Percentiles rank a stretch among this genome's conserved stretches.
Evolutionary conservation across 2,888 invertebrate species (phyloP).

Genomic region (Amphipoea oculea): DNA sequence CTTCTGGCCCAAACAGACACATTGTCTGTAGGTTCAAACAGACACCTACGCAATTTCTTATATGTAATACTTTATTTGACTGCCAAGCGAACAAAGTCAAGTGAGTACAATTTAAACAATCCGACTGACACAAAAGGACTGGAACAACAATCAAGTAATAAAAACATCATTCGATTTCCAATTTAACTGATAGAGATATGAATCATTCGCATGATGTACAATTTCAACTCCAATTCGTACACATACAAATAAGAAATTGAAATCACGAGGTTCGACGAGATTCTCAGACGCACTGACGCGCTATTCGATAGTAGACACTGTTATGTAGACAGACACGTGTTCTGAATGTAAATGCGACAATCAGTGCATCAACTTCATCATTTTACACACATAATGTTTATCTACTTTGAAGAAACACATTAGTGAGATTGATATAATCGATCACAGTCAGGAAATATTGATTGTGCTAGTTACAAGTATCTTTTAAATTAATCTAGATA

Average conservation of each 20-base stretch:
- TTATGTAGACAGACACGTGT: constrained; percentile 53
- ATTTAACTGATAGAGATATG: constrained; percentile 56
- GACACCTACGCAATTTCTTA: background rate
- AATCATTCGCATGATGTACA: constrained; percentile 55
- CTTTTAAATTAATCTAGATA: constrained; percentile 55
- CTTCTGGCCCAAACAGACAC: constrained; percentile 1
- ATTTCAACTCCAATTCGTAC: constrained; percentile 51
- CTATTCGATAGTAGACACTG: constrained; percentile 56
- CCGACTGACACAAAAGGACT: constrained; percentile 38
- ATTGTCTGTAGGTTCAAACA: background rate
- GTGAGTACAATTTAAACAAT: constrained; percentile 51
- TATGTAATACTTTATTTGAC: constrained; percentile 27
- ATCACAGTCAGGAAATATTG: constrained; percentile 53
- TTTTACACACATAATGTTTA: constrained; percentile 68
- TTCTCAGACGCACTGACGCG: constrained; percentile 67
- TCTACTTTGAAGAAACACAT: constrained; percentile 44
- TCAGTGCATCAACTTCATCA: constrained; percentile 58
- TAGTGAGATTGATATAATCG: constrained; percentile 43
- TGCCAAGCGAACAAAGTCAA: constrained; percentile 17
- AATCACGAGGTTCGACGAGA: constrained; percentile 63
- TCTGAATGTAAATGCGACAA: constrained; percentile 59
- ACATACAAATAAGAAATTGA: constrained; percentile 60
- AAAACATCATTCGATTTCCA: constrained; percentile 52
- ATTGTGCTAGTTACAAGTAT: constrained; percentile 38
- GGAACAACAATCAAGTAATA: constrained; percentile 53